phyloP scores from a whole-genome alignment of 1,140 invertebrate genomes.

The Sweltsa coloradensis region DNA sequence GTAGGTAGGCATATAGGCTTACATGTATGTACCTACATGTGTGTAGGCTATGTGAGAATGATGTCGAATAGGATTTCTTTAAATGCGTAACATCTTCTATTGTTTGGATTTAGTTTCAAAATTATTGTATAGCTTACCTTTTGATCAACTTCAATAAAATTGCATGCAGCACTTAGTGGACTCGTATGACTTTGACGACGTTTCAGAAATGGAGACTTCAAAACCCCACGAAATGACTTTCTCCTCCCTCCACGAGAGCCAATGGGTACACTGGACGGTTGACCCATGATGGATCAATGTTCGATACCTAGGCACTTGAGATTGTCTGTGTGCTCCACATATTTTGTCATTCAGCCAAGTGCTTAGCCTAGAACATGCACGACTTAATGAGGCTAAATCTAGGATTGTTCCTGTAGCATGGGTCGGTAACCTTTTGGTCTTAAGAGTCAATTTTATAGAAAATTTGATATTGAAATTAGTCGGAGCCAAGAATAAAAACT shows the following conservation, averaged over 20 bases:
- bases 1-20: not conserved
- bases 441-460: no score
- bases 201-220: slow-evolving; percentile 7
- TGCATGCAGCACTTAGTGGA: slow-evolving; percentile 10
- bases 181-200: slow-evolving; percentile 9
- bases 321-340: no score
- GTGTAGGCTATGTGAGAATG: not conserved
- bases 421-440: no score
- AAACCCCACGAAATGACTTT: slow-evolving; percentile 9
- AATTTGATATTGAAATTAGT: no score
- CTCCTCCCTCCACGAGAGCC: slow-evolving; percentile 2
- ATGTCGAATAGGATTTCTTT: not conserved
- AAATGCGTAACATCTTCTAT: not conserved
- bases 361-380: no score
- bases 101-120: not conserved
- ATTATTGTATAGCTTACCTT: slow-evolving; percentile 7
- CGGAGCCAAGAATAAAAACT: no score
- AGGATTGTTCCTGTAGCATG: no score
- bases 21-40: not conserved
- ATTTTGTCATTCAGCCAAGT: no score
- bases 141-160: slow-evolving; percentile 8
- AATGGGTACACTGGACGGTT: slow-evolving; percentile 3
- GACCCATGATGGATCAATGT: no score
- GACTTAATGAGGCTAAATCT: no score
- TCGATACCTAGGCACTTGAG: no score